Conservation (phyloP, 2,888 invertebrate species). For the Drosophila fungiperda region DNA sequence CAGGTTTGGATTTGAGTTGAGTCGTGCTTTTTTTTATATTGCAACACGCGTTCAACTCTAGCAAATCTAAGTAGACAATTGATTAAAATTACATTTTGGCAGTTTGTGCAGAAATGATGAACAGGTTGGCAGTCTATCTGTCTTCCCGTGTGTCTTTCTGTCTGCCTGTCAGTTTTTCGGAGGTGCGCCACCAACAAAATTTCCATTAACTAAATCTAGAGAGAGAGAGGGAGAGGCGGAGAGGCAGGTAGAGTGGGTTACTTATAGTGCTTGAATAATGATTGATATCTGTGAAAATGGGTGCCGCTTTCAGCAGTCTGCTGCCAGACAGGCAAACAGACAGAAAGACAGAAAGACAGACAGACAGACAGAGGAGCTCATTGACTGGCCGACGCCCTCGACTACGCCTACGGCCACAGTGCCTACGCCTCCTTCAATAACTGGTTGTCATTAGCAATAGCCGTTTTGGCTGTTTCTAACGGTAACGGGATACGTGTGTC, state of each 20-base stretch:
- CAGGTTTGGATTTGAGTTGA: neutral
- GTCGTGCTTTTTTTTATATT: slow-evolving; percentile 1
- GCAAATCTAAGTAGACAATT: neutral
- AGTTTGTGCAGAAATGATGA: slow-evolving; percentile 17
- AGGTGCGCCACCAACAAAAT: slow-evolving; percentile 36
- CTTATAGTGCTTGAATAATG: slow-evolving; percentile 55
- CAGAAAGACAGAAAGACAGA: neutral
- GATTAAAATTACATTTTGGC: slow-evolving; percentile 1
- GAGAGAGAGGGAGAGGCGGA: neutral
- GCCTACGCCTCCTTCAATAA: slow-evolving; percentile 9
- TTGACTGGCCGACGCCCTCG: slow-evolving; percentile 3
- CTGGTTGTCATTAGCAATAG: slow-evolving; percentile 71
- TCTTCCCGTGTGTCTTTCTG: neutral
- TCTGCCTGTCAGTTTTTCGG: slow-evolving; percentile 3
- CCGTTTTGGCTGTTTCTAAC: slow-evolving; percentile 44
- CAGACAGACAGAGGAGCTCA: slow-evolving; percentile 3
- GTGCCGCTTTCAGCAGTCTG: slow-evolving; percentile 38
- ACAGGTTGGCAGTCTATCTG: slow-evolving; percentile 16
- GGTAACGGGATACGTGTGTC: slow-evolving; percentile 38
- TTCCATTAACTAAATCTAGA: slow-evolving; percentile 28
- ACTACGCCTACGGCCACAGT: neutral
- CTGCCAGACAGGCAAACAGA: neutral
- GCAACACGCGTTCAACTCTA: neutral
- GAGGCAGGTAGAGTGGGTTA: neutral
- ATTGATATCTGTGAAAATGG: slow-evolving; percentile 66